phyloP scores from a whole-genome alignment of 2,113 vertebrate species.

The Cottus gobio region DNA sequence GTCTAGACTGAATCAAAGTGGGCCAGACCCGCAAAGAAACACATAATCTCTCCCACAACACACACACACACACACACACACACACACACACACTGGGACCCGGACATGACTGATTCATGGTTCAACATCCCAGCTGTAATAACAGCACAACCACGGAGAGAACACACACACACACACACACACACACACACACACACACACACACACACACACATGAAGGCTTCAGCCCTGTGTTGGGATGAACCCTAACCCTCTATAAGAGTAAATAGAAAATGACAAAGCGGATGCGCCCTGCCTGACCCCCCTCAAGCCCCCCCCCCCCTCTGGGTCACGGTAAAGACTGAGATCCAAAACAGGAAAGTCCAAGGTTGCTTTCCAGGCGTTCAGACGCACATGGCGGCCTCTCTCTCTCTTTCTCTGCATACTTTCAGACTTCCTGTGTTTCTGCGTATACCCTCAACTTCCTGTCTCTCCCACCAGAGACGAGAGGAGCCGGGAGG shows the following conservation, averaged over 20 bases:
- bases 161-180: constrained; percentile 39
- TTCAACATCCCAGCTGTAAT: constrained; percentile 72
- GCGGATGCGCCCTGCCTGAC: constrained; percentile 11
- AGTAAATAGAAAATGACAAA: constrained; percentile 40
- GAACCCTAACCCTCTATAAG: constrained; percentile 40
- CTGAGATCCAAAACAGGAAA: constrained; percentile 59
- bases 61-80: constrained; percentile 28
- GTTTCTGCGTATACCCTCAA: constrained; percentile 44
- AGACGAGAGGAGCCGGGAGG: constrained; percentile 33
- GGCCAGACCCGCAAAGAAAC: constrained; percentile 44
- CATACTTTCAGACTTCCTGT: constrained; percentile 64
- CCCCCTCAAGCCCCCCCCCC: too few species aligned
- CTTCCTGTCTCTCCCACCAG: constrained; percentile 71
- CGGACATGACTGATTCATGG: constrained; percentile 62
- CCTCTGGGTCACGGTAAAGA: constrained; percentile 52
- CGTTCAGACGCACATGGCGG: neutral
- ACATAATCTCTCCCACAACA: constrained; percentile 46
- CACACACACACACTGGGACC: constrained; percentile 35
- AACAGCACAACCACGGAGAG: constrained; percentile 58
- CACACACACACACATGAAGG: constrained; percentile 6
- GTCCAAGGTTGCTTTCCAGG: constrained; percentile 41
- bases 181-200: constrained; percentile 45
- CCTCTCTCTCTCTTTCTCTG: neutral
- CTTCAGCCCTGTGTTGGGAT: constrained; percentile 39
- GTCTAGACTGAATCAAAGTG: constrained; percentile 64